Evolutionary conservation across 2,888 invertebrate species (phyloP), one percentile per base, ranked within the genome.

Genomic region (Carpatolechia fugitivella): DNA sequence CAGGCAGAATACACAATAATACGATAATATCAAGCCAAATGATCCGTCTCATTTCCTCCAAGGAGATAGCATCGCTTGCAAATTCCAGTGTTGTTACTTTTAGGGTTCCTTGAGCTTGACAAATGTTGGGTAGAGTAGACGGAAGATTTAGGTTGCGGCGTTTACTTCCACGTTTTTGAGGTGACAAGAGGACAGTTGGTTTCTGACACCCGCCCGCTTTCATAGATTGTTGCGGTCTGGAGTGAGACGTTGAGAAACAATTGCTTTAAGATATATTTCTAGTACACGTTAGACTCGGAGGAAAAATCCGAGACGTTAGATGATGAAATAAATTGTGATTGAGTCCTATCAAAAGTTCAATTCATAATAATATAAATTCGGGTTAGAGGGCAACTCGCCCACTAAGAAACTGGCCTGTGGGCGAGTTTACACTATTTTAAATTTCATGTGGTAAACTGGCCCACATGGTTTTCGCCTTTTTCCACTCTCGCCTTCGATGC

Each of bases 21-120:
- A 52, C 58, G 62, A 63, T 64, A 62, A 61, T 60, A 63, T 63
- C 61, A 52, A 48, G 56, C 59, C 61, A 63, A 66, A 58, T 64
- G 65, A 66, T 60, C 60, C 61, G 61, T 51, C 60, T 63, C 61
- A 66, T 66, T 64, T 66, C 64, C 65, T 58, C 53, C 20, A 59
- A 56, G 31, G 11, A 41, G 62, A 62, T 63, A 63, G 55, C 57
- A 60, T 59, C 60, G 52, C 59, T 61, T 59, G 59, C 61, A 61
- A 61, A 61, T 59, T 56, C 54, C 49, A 41, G 31, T 41, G 50
- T 44, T 53, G 59, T 56, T 59, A 53, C 53, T 40, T 48, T 51
- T 53, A 44, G 41, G 49, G 49, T 24, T 48, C 53, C 36, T 13
- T 35, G 44, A 31, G 31, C 20, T 52, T 56, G 49, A 53, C 48